Evolutionary conservation across 2,113 vertebrate genomes (phyloP).

Genomic region (Sitta europaea): DNA sequence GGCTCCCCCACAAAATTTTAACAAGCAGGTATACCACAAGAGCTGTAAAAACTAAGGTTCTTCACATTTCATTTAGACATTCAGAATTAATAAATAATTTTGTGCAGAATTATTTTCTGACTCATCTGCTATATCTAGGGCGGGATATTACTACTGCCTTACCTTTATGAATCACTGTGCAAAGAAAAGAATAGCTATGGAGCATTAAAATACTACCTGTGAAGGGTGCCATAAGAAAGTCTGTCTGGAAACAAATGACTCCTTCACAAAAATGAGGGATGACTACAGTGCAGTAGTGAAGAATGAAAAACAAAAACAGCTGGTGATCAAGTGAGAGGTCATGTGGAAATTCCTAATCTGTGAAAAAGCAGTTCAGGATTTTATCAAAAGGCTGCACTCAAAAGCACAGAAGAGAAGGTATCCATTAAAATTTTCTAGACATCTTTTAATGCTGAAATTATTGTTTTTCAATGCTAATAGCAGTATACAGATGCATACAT

Average conservation of each 20-base stretch:
- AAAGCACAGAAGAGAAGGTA: not conserved
- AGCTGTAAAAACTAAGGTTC: not conserved
- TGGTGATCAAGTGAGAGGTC: not conserved
- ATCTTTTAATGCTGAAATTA: not conserved
- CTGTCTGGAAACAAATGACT: not conserved
- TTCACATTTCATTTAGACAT: not conserved
- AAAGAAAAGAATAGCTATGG: not conserved
- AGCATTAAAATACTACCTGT: not conserved
- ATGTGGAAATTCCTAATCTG: not conserved
- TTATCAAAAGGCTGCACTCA: rapidly evolving
- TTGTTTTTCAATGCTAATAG: not conserved
- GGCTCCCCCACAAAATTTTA: too few species aligned
- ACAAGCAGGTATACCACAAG: not conserved
- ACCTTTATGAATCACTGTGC: not conserved
- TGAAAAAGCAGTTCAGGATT: not conserved
- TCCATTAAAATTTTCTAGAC: not conserved
- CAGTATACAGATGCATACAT: not conserved
- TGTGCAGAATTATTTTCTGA: not conserved
- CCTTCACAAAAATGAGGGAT: not conserved
- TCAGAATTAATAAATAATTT: not conserved
- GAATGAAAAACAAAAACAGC: not conserved
- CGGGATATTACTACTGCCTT: not conserved
- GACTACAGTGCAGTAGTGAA: not conserved
- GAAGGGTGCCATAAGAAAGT: not conserved
- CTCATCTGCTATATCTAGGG: not conserved